Evolutionary conservation across 2,113 vertebrate species (phyloP).

Genomic region (Oryzias javanicus): DNA sequence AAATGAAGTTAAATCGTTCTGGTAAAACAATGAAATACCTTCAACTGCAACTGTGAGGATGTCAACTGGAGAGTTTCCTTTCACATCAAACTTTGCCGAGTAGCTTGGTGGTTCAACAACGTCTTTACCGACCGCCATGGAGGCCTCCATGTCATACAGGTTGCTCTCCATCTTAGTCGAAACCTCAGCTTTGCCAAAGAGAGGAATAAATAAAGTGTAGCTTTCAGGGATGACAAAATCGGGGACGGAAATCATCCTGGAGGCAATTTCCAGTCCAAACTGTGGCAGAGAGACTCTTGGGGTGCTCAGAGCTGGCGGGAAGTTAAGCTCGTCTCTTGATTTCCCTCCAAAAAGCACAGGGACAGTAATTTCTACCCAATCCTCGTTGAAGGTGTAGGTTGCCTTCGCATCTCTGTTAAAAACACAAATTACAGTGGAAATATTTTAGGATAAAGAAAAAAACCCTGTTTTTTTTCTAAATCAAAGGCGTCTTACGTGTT

Average conservation of each 20-base stretch:
- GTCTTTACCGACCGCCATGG: constrained; percentile 77
- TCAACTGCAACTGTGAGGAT: constrained; percentile 82
- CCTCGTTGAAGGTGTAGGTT: constrained; percentile 81
- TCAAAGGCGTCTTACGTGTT: constrained; percentile 77
- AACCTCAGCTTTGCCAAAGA: constrained; percentile 81
- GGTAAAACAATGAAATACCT: constrained; percentile 72
- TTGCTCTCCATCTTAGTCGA: constrained; percentile 85
- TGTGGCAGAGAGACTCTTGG: constrained; percentile 76
- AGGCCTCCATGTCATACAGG: constrained; percentile 86
- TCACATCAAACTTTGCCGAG: constrained; percentile 75
- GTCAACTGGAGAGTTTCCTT: constrained; percentile 79
- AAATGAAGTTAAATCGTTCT: no score
- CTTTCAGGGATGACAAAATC: constrained; percentile 78
- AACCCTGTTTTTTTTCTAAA: neutral
- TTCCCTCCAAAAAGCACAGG: constrained; percentile 88
- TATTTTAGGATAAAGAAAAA: neutral
- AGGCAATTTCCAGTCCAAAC: constrained; percentile 78
- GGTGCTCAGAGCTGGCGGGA: constrained; percentile 75
- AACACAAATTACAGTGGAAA: constrained; percentile 32
- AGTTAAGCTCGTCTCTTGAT: constrained; percentile 78
- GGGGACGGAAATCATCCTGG: constrained; percentile 80
- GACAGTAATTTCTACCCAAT: constrained; percentile 76
- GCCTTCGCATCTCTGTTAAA: constrained; percentile 81
- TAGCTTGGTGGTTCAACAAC: constrained; percentile 64
- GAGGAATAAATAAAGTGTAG: constrained; percentile 78